These are phyloP conservation scores for Drosophila borborema DNA, from an alignment of 2,888 invertebrate species.

Conservation along the genomic window DNA sequence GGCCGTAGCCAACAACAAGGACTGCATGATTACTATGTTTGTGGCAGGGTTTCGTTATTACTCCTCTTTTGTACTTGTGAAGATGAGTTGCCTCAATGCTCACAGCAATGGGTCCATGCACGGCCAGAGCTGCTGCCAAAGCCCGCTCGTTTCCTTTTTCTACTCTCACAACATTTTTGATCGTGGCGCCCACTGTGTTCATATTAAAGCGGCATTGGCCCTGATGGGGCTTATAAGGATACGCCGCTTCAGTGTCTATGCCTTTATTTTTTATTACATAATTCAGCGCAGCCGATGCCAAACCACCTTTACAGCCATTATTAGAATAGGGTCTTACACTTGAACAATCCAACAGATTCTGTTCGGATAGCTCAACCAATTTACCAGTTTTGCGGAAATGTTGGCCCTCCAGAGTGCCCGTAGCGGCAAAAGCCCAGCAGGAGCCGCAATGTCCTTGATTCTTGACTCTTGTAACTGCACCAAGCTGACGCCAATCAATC, in stretches of 20 bases:
- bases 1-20: constrained; percentile 83
- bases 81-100: constrained; percentile 95
- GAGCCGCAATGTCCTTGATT: constrained; percentile 95
- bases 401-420: constrained; percentile 94
- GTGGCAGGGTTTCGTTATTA: constrained; percentile 91
- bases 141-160: constrained; percentile 88
- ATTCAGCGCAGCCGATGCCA: constrained; percentile 91
- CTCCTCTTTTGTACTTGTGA: constrained; percentile 88
- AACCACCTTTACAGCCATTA: constrained; percentile 92
- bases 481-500: constrained; percentile 93
- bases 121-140: constrained; percentile 91
- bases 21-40: constrained; percentile 91
- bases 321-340: constrained; percentile 89
- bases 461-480: constrained; percentile 94
- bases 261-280: constrained; percentile 93
- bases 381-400: constrained; percentile 91
- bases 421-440: constrained; percentile 97
- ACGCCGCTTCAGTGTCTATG: constrained; percentile 93
- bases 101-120: constrained; percentile 92
- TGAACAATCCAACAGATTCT: constrained; percentile 96
- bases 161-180: constrained; percentile 89
- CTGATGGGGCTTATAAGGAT: constrained; percentile 92
- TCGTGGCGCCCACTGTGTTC: constrained; percentile 89
- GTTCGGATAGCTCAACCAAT: constrained; percentile 94
- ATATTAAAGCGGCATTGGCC: constrained; percentile 89